Evolutionary conservation across 2,797 vertebrate species (phyloP).

Genomic region (Cryptoprocta ferox): DNA sequence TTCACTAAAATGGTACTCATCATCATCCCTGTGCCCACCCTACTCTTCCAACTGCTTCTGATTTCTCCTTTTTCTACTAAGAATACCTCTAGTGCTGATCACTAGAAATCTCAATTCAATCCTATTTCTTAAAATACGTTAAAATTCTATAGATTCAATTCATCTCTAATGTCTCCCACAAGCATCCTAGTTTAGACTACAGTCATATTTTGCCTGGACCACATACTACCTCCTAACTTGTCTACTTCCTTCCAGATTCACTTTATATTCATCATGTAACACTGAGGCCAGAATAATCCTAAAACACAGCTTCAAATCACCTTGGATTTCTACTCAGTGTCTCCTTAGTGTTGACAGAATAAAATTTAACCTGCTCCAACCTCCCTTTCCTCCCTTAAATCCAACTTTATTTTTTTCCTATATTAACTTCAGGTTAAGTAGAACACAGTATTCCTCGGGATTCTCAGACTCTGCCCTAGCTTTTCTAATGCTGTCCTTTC

Average conservation of each 20-base stretch:
- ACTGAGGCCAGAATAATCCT: not conserved
- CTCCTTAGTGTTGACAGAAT: slow-evolving; percentile 27
- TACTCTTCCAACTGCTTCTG: not conserved
- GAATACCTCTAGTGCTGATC: not conserved
- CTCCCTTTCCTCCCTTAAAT: not conserved
- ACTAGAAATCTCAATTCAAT: slow-evolving; percentile 40
- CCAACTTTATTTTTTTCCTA: not conserved
- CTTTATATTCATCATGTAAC: not conserved
- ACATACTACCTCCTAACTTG: not conserved
- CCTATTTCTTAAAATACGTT: not conserved
- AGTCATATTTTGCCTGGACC: not conserved
- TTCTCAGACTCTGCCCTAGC: not conserved
- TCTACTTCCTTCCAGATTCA: slow-evolving; percentile 39
- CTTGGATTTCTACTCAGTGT: slow-evolving; percentile 26
- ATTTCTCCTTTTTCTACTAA: slow-evolving; percentile 6
- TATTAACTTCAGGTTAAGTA: not conserved
- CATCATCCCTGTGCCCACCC: not conserved
- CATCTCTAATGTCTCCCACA: not conserved
- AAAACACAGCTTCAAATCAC: slow-evolving; percentile 36
- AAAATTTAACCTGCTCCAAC: slow-evolving; percentile 43
- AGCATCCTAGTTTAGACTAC: not conserved
- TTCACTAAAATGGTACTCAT: slow-evolving; percentile 14
- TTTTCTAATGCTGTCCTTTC: not conserved
- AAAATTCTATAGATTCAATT: not conserved
- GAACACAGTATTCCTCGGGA: not conserved